Percentiles rank a stretch among this genome's conserved stretches.
Conservation (phyloP, 2,888 invertebrate genomes). For the Mimumesa dahlbomi region DNA sequence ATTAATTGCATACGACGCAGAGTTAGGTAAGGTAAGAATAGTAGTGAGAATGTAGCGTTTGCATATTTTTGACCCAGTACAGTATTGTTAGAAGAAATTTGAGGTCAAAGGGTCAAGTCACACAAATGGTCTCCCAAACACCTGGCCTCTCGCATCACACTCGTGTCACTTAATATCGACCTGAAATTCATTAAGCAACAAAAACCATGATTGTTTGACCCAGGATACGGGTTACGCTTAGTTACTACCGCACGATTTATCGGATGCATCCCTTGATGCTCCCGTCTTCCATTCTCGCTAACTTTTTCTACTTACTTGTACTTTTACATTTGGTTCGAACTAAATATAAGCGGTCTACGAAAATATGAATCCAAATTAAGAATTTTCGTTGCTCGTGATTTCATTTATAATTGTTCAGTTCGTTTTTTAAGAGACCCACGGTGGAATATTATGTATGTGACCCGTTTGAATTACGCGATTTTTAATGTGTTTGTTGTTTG, state of each 20-base stretch:
- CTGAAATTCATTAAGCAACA: constrained; percentile 81
- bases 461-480: not conserved
- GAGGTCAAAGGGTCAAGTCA: constrained; percentile 78
- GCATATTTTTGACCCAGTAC: constrained; percentile 68
- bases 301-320: constrained; percentile 56
- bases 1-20: constrained; percentile 59
- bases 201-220: constrained; percentile 78
- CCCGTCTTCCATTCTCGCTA: constrained; percentile 62
- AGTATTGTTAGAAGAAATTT: constrained; percentile 75
- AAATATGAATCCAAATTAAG: constrained; percentile 64
- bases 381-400: constrained; percentile 4
- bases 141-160: constrained; percentile 79
- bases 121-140: constrained; percentile 79
- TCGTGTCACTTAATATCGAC: constrained; percentile 80
- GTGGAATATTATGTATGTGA: not conserved
- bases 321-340: constrained; percentile 44
- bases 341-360: constrained; percentile 71
- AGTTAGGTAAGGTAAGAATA: constrained; percentile 75
- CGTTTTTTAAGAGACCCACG: too few species aligned
- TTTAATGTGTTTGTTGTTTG: constrained; percentile 13
- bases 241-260: constrained; percentile 71
- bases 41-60: constrained; percentile 72
- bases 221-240: constrained; percentile 71
- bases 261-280: constrained; percentile 65
- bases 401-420: too few species aligned